Conservation (phyloP, 2,888 invertebrate genomes). For the Rhagonycha lutea region DNA sequence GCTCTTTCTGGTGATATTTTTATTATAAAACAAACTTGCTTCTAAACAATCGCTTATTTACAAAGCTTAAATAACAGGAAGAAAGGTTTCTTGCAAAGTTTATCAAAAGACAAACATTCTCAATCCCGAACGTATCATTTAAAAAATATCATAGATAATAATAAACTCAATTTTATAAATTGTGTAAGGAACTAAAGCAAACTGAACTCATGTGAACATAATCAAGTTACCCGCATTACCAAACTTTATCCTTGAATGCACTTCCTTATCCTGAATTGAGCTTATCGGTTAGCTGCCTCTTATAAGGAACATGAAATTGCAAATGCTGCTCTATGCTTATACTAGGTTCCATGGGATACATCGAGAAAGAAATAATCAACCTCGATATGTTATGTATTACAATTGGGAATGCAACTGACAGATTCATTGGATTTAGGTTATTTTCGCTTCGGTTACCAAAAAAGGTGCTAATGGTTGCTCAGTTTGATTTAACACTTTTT, state of each 20-base stretch:
- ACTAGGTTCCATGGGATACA: neutral
- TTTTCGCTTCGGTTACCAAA: no score
- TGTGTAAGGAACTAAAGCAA: constrained; percentile 25
- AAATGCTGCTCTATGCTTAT: constrained; percentile 5
- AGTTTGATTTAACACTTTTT: no score
- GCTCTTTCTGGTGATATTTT: neutral
- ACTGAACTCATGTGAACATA: constrained; percentile 28
- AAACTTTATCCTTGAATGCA: constrained; percentile 31
- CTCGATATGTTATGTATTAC: no score
- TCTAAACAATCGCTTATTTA: neutral
- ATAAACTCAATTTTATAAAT: constrained; percentile 25
- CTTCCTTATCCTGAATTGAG: constrained; percentile 29
- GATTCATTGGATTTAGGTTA: neutral
- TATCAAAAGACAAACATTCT: neutral
- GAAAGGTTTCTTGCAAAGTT: neutral
- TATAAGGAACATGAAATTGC: constrained; percentile 25
- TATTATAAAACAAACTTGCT: neutral
- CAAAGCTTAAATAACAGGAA: neutral
- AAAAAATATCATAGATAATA: constrained; percentile 20
- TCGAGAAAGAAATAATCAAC: neutral
- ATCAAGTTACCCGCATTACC: constrained; percentile 31
- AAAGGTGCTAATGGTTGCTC: no score
- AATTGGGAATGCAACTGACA: neutral
- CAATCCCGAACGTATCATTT: neutral
- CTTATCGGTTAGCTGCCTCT: constrained; percentile 26